Percentiles rank a stretch among this genome's conserved stretches.
phyloP scores from a whole-genome alignment of 2,113 vertebrate genomes.

The Capreolus pygargus region DNA sequence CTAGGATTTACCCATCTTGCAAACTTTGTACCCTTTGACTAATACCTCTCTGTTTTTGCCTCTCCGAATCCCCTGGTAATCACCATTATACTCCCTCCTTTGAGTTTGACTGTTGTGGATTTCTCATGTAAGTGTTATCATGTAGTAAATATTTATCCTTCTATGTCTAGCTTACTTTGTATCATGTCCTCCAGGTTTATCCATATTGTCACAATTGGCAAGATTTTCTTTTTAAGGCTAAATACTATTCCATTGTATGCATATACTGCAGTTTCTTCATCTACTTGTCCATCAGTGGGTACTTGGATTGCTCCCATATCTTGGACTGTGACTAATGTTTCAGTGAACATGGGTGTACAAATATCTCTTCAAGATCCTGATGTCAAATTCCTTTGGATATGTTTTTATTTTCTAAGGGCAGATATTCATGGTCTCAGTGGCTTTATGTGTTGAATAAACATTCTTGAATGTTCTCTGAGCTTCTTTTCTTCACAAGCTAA shows the following conservation, averaged over 20 bases:
- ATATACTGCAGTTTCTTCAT: background rate
- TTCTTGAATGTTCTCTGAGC: background rate
- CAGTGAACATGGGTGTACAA: background rate
- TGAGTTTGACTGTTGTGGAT: background rate
- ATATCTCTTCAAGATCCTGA: background rate
- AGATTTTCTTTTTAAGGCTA: background rate
- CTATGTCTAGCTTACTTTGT: background rate
- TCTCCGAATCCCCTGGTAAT: background rate
- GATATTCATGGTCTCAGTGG: background rate
- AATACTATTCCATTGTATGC: background rate
- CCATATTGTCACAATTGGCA: background rate
- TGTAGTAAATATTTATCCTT: background rate
- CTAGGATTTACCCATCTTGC: background rate
- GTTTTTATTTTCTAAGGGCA: background rate
- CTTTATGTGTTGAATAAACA: background rate
- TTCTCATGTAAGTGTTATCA: background rate
- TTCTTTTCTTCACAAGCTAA: background rate
- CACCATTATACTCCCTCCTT: background rate
- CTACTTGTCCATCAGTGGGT: background rate
- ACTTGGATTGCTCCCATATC: background rate
- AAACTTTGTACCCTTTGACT: background rate
- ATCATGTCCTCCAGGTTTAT: background rate
- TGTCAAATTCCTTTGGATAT: background rate
- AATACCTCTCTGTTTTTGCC: background rate
- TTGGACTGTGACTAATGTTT: background rate